These are phyloP conservation scores for Xestia rhomboidea DNA, from an alignment of 2,888 invertebrate species.

Conservation along the genomic window DNA sequence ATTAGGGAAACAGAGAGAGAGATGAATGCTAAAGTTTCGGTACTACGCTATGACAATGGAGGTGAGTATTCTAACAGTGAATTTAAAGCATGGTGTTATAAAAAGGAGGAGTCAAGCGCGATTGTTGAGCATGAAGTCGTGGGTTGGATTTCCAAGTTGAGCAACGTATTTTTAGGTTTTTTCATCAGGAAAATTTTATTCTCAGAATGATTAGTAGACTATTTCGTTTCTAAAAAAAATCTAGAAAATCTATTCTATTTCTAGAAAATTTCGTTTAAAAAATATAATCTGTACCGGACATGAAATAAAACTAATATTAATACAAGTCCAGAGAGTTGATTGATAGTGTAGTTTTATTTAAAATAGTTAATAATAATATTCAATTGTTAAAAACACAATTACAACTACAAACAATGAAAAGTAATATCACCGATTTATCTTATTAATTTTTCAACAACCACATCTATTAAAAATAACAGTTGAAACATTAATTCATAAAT, in stretches of 20 bases:
- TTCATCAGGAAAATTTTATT: neutral
- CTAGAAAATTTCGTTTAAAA: no score
- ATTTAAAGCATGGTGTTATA: no score
- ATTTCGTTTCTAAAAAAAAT: no score
- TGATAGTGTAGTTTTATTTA: neutral
- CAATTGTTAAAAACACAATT: neutral
- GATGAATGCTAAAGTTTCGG: no score
- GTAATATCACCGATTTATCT: neutral
- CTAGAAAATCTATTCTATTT: no score
- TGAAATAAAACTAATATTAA: neutral
- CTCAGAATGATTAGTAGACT: no score
- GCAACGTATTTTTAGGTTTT: neutral
- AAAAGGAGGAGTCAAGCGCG: no score
- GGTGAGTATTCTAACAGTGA: no score
- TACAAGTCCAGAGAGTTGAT: neutral
- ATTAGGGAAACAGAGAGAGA: no score
- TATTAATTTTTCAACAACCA: neutral
- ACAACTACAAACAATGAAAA: neutral
- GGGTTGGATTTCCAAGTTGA: neutral
- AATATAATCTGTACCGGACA: no score
- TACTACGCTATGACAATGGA: no score
- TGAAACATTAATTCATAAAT: constrained; percentile 41
- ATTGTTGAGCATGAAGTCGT: neutral
- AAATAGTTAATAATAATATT: neutral
- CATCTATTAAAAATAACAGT: constrained; percentile 8